These are phyloP conservation scores for Melanotaenia parkinsoni DNA, from an alignment of 2,797 vertebrate species.

Conservation along the genomic window DNA sequence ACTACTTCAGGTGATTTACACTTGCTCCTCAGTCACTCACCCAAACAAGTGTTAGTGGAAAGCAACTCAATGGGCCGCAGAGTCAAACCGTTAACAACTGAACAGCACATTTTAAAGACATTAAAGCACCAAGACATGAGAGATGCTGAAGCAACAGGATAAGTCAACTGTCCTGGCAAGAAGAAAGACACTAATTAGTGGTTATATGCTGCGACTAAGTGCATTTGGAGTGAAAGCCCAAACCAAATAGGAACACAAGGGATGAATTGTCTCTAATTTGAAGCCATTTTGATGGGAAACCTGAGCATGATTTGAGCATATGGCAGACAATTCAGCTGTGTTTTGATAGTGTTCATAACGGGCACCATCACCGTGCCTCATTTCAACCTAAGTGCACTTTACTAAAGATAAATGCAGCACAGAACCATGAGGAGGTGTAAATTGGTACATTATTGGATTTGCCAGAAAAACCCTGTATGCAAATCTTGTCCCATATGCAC, in stretches of 20 bases:
- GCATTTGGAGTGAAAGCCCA: constrained; percentile 53
- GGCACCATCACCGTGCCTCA: constrained; percentile 69
- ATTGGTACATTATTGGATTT: constrained; percentile 69
- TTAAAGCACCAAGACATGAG: constrained; percentile 39
- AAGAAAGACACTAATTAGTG: constrained; percentile 55
- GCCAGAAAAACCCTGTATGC: constrained; percentile 51
- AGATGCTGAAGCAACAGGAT: constrained; percentile 28
- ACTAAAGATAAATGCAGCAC: constrained; percentile 67
- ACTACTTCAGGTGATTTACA: constrained; percentile 65
- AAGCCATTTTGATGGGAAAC: constrained; percentile 63
- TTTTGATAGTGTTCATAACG: constrained; percentile 76
- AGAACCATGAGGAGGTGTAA: constrained; percentile 69
- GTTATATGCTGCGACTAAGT: constrained; percentile 67
- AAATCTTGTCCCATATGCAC: constrained; percentile 54
- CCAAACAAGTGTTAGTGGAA: constrained; percentile 50
- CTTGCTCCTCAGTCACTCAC: constrained; percentile 56
- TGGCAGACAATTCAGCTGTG: constrained; percentile 72
- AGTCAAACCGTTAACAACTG: constrained; percentile 39
- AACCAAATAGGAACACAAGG: constrained; percentile 65
- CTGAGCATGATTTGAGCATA: constrained; percentile 73
- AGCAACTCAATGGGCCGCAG: constrained; percentile 31
- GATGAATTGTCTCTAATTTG: constrained; percentile 65
- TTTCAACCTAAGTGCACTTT: constrained; percentile 76
- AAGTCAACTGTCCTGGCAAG: constrained; percentile 37
- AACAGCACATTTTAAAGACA: constrained; percentile 32